A percentile compares a stretch with the other conserved stretches of the same genome.
These are phyloP conservation scores for Zaprionus africanus DNA, from an alignment of 1,140 invertebrate species.

Conservation along the genomic window DNA sequence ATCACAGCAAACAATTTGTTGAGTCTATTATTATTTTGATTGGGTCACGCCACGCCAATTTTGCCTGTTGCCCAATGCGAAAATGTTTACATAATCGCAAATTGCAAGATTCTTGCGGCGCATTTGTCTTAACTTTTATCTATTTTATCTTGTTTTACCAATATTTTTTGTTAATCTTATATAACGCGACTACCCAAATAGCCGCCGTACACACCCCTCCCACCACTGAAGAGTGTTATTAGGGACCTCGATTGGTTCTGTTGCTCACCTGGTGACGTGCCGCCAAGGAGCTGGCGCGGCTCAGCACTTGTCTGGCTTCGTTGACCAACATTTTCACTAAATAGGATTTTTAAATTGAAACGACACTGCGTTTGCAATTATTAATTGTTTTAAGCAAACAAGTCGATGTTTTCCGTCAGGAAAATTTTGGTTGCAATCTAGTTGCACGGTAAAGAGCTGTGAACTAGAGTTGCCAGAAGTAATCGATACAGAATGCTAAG, in stretches of 20 bases:
- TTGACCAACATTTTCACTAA: conserved; percentile 70
- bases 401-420: conserved; percentile 41
- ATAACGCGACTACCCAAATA: conserved; percentile 49
- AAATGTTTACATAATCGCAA: conserved; percentile 71
- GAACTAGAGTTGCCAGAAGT: conserved; percentile 31
- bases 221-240: not conserved
- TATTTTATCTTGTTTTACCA: not conserved
- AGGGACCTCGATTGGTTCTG: not conserved
- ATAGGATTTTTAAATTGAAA: conserved; percentile 68
- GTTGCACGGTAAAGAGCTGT: conserved; percentile 41
- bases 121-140: conserved; percentile 19
- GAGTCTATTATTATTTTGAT: conserved; percentile 12
- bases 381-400: conserved; percentile 42
- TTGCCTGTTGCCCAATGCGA: conserved; percentile 24
- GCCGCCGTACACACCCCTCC: conserved; percentile 16
- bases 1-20: not conserved
- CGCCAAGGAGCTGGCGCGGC: conserved; percentile 66
- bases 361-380: conserved; percentile 83
- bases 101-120: conserved; percentile 22
- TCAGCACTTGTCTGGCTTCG: conserved; percentile 72
- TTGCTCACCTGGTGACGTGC: conserved; percentile 76
- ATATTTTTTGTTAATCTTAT: conserved; percentile 49
- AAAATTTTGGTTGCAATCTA: conserved; percentile 56
- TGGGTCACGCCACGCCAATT: conserved; percentile 49
- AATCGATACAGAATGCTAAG: not conserved